Base-by-base conservation (phyloP, 2,888 invertebrate genomes). In the Allophyes oxyacanthae region DNA sequence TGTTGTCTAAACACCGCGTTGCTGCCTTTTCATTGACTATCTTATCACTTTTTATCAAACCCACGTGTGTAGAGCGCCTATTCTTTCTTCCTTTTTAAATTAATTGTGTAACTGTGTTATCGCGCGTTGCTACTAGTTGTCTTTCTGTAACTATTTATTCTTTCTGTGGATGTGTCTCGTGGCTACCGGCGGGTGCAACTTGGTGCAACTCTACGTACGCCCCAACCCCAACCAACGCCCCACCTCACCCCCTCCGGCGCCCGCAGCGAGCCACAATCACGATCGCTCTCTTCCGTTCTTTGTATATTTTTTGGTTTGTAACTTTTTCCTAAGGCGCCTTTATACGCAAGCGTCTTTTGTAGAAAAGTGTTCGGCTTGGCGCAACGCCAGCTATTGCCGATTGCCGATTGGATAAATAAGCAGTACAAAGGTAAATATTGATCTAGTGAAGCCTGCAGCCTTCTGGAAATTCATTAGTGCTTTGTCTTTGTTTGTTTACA, bases 241-340 rank as follows among this genome's bases (percentile, higher is more conserved):
- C 9, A 0, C 20, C 9, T 20, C 5, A 10, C 2, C 11, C 8
- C n/a, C 15, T 10, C 25, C 25, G 6, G n/a, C 20, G 10, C 6
- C 33, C 49, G 6, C 14, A 9, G 20, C 25, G 40, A 32, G 20
- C 44, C 46, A 48, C 56, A 67, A 54, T 71, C 71, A 46, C 53
- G 49, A 56, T 54, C 51, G 56, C 8, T 56, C 43, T 62, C 49
- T 67, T 67, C 51, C 40, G 43, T 49, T 53, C 36, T 20, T 49
- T 43, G 45, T 56, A 61, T 61, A 54, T 49, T 53, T 57, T 55
- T 68, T 59, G 49, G 61, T 58, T 57, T 38, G 46, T 15, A 58
- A 62, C 38, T 53, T 60, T 58, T 48, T 41, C 33, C 11, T 33
- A 43, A 36, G 49, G 25, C 38, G 32, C 49, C 32, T 65, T 38